These are phyloP conservation scores for Petrophora chlorosata DNA, from an alignment of 2,888 invertebrate genomes.

Conservation along the genomic window DNA sequence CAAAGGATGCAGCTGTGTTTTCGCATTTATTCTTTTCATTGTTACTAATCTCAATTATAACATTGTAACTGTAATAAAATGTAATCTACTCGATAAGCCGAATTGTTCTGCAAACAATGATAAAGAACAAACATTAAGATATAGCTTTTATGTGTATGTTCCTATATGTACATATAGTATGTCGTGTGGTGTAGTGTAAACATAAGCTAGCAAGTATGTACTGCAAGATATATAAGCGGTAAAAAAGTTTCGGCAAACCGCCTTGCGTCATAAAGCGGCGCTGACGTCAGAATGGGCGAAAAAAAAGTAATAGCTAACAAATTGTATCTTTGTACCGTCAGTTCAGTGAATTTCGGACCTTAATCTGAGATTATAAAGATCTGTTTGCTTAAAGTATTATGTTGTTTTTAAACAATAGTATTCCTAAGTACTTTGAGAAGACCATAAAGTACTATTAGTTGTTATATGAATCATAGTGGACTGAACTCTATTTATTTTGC, in stretches of 20 bases:
- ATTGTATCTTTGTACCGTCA: too few relatives aligned
- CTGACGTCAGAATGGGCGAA: constrained; percentile 14
- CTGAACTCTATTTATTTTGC: neutral
- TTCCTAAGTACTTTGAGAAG: neutral
- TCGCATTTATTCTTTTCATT: too few relatives aligned
- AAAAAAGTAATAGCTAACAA: neutral
- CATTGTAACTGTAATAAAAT: neutral
- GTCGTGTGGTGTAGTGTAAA: too few relatives aligned
- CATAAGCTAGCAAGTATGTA: too few relatives aligned
- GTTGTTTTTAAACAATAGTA: neutral
- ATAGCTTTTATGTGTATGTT: too few relatives aligned
- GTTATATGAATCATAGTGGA: neutral
- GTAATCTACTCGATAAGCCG: neutral
- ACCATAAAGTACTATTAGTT: neutral
- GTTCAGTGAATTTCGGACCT: too few relatives aligned
- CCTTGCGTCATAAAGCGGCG: constrained; percentile 17
- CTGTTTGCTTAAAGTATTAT: too few relatives aligned
- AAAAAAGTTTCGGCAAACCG: constrained; percentile 14
- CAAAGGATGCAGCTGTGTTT: too few relatives aligned
- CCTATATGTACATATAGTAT: too few relatives aligned
- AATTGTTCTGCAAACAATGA: neutral
- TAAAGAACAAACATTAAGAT: constrained; percentile 2
- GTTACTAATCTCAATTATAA: too few relatives aligned
- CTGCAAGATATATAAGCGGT: neutral
- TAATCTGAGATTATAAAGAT: too few relatives aligned